Conservation (phyloP, 2,888 invertebrate species). For the Tigriopus californicus region DNA sequence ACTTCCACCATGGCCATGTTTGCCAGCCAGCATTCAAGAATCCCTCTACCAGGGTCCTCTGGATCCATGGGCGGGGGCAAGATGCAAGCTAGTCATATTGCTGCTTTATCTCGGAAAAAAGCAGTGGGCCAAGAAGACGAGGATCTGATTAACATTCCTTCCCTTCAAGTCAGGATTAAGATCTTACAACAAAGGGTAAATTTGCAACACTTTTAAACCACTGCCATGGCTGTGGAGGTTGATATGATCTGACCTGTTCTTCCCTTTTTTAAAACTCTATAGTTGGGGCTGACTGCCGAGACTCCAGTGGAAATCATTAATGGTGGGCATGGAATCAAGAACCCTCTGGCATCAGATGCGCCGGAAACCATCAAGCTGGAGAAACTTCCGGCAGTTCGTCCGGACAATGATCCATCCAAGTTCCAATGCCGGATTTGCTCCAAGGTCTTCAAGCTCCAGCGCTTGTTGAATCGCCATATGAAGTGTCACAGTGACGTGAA, state of each 20-base stretch:
- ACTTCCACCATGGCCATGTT: neutral
- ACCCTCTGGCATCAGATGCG: conserved; percentile 47
- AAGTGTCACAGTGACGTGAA: conserved; percentile 98
- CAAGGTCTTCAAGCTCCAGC: conserved; percentile 80
- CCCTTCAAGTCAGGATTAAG: conserved; percentile 40
- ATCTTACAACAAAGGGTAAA: conserved; percentile 76
- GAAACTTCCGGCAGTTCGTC: conserved; percentile 27
- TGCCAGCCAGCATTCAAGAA: neutral
- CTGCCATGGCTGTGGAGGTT: neutral
- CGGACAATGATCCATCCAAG: conserved; percentile 41
- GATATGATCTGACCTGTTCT: neutral
- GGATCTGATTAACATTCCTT: conserved; percentile 33
- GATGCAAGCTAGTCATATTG: neutral
- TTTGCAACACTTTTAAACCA: neutral
- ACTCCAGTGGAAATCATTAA: conserved; percentile 85
- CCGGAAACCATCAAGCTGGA: conserved; percentile 13
- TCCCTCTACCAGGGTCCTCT: neutral
- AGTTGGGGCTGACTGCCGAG: conserved; percentile 71
- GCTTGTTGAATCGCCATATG: conserved; percentile 91
- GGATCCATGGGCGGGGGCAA: neutral
- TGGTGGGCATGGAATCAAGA: conserved; percentile 90
- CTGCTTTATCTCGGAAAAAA: neutral
- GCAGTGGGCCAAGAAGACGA: conserved; percentile 2
- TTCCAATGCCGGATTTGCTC: conserved; percentile 79
- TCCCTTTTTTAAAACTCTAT: conserved; percentile 25